A percentile compares a stretch with the other conserved stretches of the same genome.
Evolutionary conservation across 30 jellyfish, hydroid and myxozoan species (phyloP).

Genomic region (Mastigias papua): DNA sequence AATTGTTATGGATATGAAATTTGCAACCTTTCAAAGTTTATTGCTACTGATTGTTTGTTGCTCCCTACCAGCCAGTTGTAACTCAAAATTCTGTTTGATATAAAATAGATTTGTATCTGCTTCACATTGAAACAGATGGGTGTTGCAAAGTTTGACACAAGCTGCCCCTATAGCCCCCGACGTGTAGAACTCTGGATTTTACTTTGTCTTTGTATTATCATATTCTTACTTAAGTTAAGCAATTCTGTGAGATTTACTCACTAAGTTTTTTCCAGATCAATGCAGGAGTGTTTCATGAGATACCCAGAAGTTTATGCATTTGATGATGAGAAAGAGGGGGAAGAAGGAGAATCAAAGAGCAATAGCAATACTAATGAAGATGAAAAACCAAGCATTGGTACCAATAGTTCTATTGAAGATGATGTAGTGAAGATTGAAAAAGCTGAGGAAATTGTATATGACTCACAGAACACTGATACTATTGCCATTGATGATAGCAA

Average conservation of each 20-base stretch:
- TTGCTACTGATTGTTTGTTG: no score
- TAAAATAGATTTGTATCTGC: no score
- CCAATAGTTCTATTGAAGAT: not conserved
- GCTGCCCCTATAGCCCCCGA: no score
- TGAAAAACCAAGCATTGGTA: not conserved
- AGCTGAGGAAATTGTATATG: not conserved
- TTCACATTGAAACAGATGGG: no score
- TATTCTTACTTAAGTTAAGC: not conserved
- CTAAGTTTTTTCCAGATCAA: conserved; percentile 30
- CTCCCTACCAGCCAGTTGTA: no score
- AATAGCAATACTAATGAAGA: not conserved
- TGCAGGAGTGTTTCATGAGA: conserved; percentile 94
- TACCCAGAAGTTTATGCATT: conserved; percentile 88
- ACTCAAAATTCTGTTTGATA: no score
- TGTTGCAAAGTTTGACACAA: no score
- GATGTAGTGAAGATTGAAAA: not conserved
- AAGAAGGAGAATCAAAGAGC: not conserved
- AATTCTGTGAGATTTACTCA: not conserved
- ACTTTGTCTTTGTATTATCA: not conserved
- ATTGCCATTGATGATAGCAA: not conserved
- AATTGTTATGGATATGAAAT: no score
- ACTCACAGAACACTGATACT: not conserved
- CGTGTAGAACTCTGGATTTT: not conserved
- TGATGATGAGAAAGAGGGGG: conserved; percentile 70
- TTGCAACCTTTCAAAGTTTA: no score